Conservation (phyloP, 1,140 invertebrate species). For the Drosophila setifemur region DNA sequence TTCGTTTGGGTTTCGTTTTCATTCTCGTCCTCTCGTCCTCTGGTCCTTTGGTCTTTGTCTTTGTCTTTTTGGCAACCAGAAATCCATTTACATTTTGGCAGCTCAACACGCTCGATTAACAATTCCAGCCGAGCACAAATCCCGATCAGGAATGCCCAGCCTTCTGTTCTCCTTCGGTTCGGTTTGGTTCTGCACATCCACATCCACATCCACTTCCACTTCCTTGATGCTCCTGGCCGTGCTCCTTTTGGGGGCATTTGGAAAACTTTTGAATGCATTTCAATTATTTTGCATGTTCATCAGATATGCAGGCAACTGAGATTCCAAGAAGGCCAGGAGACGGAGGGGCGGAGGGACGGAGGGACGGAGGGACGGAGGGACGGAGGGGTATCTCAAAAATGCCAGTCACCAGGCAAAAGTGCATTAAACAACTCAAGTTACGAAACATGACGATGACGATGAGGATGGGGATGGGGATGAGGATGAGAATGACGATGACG, state of each 20-base stretch:
- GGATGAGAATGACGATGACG: background rate
- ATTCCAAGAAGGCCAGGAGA: background rate
- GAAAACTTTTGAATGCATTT: conserved; percentile 50
- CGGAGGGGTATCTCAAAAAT: conserved; percentile 18
- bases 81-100: conserved; percentile 34
- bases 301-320: conserved; percentile 37
- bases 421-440: conserved; percentile 54
- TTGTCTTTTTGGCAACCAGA: background rate
- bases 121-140: conserved; percentile 38
- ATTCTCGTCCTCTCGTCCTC: too few relatives aligned
- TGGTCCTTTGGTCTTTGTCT: too few relatives aligned
- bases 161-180: conserved; percentile 2
- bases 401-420: conserved; percentile 44
- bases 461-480: background rate
- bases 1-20: too few relatives aligned
- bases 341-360: background rate
- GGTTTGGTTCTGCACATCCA: background rate
- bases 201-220: too few relatives aligned
- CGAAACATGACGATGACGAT: conserved; percentile 34
- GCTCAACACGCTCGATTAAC: conserved; percentile 39
- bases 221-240: too few relatives aligned
- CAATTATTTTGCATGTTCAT: conserved; percentile 53
- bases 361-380: background rate
- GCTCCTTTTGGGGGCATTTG: conserved; percentile 15
- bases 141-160: conserved; percentile 35